A percentile compares a stretch with the other conserved stretches of the same genome.
These are phyloP conservation scores for Rhagium mordax DNA, from an alignment of 2,888 invertebrate species.

Conservation along the genomic window DNA sequence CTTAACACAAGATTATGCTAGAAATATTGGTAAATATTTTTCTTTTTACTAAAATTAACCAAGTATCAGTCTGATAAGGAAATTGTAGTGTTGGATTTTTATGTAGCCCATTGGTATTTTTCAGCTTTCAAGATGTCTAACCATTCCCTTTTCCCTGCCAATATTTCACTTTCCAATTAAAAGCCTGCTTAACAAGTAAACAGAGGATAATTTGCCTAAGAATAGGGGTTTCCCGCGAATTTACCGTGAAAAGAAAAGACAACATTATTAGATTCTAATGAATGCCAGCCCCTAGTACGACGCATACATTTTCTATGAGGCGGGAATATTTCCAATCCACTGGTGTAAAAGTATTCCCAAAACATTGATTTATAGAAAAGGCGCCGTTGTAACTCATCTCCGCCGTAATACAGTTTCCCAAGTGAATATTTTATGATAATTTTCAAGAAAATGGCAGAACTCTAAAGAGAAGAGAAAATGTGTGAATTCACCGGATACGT, in stretches of 20 bases:
- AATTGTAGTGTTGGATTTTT: too few relatives aligned
- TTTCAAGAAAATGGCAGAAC: conserved; percentile 50
- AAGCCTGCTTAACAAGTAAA: too few relatives aligned
- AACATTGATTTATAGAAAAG: conserved; percentile 62
- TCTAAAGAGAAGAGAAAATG: conserved; percentile 47
- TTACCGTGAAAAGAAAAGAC: background rate
- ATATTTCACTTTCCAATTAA: too few relatives aligned
- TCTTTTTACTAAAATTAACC: too few relatives aligned
- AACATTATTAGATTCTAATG: background rate
- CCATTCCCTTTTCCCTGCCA: too few relatives aligned
- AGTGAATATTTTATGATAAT: conserved; percentile 66
- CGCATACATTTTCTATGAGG: background rate
- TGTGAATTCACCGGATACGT: conserved; percentile 48
- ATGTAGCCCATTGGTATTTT: too few relatives aligned
- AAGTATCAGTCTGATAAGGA: too few relatives aligned
- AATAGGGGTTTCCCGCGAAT: background rate
- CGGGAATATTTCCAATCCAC: conserved; percentile 49
- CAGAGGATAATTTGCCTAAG: background rate
- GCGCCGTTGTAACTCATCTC: conserved; percentile 60
- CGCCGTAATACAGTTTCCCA: conserved; percentile 60
- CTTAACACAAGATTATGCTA: too few relatives aligned
- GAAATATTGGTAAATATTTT: too few relatives aligned
- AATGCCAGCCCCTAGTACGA: background rate
- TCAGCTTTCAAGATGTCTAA: too few relatives aligned
- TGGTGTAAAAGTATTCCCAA: conserved; percentile 40